A percentile compares a stretch with the other conserved stretches of the same genome.
These are phyloP conservation scores for Microctonus brassicae DNA, from an alignment of 2,888 invertebrate species.

Conservation along the genomic window DNA sequence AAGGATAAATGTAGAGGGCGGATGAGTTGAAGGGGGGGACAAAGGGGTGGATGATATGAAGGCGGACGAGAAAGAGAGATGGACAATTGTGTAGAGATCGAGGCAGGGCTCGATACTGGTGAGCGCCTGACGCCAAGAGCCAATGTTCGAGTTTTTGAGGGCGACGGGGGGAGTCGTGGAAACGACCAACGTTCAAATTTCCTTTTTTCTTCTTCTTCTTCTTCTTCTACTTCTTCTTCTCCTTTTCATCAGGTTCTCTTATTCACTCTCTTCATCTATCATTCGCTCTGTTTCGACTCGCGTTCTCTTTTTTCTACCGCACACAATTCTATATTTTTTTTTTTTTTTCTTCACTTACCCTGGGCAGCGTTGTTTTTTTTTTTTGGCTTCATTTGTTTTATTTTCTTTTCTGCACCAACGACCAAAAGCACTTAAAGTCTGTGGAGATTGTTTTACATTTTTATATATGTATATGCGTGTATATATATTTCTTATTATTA, in stretches of 20 bases:
- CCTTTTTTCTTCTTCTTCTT: slow-evolving; percentile 14
- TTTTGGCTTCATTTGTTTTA: background rate
- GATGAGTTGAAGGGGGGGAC: background rate
- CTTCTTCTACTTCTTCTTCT: slow-evolving; percentile 25
- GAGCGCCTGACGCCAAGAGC: slow-evolving; percentile 36
- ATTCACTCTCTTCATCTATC: background rate
- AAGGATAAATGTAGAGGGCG: slow-evolving; percentile 20
- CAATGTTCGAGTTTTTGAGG: slow-evolving; percentile 44
- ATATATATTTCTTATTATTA: too few species aligned
- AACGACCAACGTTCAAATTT: slow-evolving; percentile 36
- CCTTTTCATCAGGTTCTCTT: slow-evolving; percentile 15
- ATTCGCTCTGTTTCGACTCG: too few species aligned
- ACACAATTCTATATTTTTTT: background rate
- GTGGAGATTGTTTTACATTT: too few species aligned
- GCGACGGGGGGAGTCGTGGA: slow-evolving; percentile 39
- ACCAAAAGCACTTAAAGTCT: slow-evolving; percentile 1
- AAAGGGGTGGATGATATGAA: slow-evolving; percentile 17
- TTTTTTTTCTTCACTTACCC: background rate
- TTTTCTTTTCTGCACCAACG: background rate
- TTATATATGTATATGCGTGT: background rate
- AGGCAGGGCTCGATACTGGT: slow-evolving; percentile 36
- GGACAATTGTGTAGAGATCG: slow-evolving; percentile 23
- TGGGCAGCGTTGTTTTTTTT: background rate
- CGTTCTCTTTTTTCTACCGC: too few species aligned
- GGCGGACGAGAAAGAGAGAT: slow-evolving; percentile 26